Evolutionary conservation across 2,113 vertebrate genomes (phyloP), one percentile per base, ranked within the genome.

Genomic region (Aythya baeri): DNA sequence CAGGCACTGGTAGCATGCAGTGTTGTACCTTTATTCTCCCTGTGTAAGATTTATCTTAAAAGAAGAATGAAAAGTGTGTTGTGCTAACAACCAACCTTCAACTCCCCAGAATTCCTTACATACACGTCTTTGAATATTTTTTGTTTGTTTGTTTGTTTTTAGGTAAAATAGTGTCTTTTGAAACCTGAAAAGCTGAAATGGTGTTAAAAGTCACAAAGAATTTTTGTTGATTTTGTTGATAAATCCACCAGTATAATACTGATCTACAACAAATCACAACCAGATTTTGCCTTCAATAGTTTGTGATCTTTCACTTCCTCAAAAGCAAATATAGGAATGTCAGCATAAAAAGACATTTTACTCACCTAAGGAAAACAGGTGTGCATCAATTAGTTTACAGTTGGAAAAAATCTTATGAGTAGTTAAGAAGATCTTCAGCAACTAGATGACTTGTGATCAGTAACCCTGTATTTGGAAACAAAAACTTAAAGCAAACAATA

Each of bases 321-420:
- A 95, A 93, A 82, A 13, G n/a, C n/a, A 36, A 86, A 67, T 77
- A 50, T 66, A 84, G 87, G 87, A 91, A 74, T 16, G 52, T 20
- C 82, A 85, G 43, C 43, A 75, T 89, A 93, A 90, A 83, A 44
- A 82, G 10, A 26, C 25, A 57, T 10, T 84, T 91, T 55, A 52
- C 63, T 84, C 43, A 43, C 36, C 58, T 73, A 76, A 59, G 36
- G 36, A 75, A 74, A 52, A 21, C 27, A 72, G 32, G 18, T 2
- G 0, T 25, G 20, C 29, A 58, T 44, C 44, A 49, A 44, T 54
- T 73, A 55, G 22, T 52, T 75, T 76, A 68, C 44, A 57, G 66
- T 10, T 91, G 46, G 44, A 66, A 71, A 21, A 89, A 96, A 85
- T 88, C 25, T 22, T 58, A 15, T 3, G 27, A 80, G 50, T 55